Conservation (phyloP, 2,888 invertebrate species). For the Chloroclysta siterata region DNA sequence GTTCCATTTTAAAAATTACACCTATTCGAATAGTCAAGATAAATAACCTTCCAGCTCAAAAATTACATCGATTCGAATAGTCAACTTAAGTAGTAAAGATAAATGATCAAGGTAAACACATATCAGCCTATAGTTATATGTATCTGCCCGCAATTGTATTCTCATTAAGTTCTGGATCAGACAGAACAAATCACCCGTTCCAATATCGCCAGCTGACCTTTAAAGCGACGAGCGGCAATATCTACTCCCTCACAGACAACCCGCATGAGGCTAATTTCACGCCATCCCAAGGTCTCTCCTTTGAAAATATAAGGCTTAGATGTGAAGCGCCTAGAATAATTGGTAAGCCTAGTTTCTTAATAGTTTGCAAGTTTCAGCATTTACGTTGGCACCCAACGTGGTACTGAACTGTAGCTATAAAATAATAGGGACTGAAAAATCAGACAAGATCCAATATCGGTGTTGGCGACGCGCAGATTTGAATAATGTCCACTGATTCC, state of each 20-base stretch:
- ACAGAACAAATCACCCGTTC: neutral
- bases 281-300: neutral
- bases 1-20: too few species aligned
- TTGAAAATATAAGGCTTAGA: conserved; percentile 11
- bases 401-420: neutral
- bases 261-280: conserved; percentile 12
- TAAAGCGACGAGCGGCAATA: conserved; percentile 6
- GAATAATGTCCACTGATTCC: conserved; percentile 31
- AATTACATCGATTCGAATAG: too few species aligned
- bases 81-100: too few species aligned
- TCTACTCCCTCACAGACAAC: conserved; percentile 6
- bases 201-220: conserved; percentile 16
- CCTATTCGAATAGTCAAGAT: too few species aligned
- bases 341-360: conserved; percentile 1
- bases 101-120: neutral
- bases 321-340: conserved; percentile 3
- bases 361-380: neutral
- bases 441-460: conserved; percentile 2
- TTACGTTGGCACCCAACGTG: neutral
- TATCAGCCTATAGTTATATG: too few species aligned
- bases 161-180: neutral
- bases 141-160: neutral
- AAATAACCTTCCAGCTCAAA: too few species aligned
- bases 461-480: conserved; percentile 10
- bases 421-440: neutral